Base-by-base conservation (phyloP, 2,113 vertebrate genomes). In the Eira barbara region DNA sequence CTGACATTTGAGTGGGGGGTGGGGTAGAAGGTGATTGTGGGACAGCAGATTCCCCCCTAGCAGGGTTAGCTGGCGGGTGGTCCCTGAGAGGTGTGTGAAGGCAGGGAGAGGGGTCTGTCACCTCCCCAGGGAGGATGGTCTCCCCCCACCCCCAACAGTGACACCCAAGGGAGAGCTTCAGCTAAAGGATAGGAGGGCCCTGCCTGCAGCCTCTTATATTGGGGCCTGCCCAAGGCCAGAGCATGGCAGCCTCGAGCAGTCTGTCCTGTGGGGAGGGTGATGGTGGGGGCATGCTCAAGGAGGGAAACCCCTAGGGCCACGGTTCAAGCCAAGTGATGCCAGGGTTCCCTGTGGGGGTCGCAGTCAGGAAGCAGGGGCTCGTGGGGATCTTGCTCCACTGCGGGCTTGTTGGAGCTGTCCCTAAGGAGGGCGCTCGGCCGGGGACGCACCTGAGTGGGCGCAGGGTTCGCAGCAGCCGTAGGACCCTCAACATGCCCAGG, bases 401-500 rank as follows among this genome's bases (percentile, higher is more conserved):
- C 3, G 23, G 36, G 65, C n/a, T 3, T 4, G 11, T 34, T 0
- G 42, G 73, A 34, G 45, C 52, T 3, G 20, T 13, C 52, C 65
- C 63, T 0, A 3, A 7, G 36, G 74, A 29, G 4, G 42, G 25
- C 0, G 1, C 9, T 3, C 2, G 47, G 31, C 9, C 0, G 8
- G 94, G 92, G 27, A 36, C 18, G 97, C 96, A 99, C 99, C 99
- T 99, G 89, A 99, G 98, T 0, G 99, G 99, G 45, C 99, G 99
- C 73, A 99, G 99, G 0, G 99, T 99, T 96, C 99, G 98, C 96
- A 99, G 98, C 79, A 99, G 99, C 90, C 99, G 98, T 95, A 99
- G 98, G 29, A 99, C 99, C 42, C 99, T 91, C 88, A 99, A 98
- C 99, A 99, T 99, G 49, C 99, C 99, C 97, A 99, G 98, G 98